Evolutionary conservation across 1,140 invertebrate genomes (phyloP), one percentile per base, ranked within the genome.

Genomic region (Diorhabda elongata): DNA sequence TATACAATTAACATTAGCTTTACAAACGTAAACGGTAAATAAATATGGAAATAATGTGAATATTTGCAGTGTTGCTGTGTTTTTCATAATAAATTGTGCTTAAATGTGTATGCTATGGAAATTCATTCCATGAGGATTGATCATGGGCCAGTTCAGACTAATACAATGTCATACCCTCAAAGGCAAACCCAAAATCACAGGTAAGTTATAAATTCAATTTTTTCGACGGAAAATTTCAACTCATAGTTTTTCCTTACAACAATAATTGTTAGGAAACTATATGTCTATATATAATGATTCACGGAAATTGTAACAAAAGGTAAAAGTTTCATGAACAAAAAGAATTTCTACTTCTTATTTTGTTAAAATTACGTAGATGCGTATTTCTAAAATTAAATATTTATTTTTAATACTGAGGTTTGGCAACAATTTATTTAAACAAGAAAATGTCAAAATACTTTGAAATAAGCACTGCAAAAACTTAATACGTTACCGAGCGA

Each of bases 101-200:
- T 77, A 72, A 75, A 74, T 77, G 76, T 77, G 71, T 75, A 74
- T 77, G 77, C 72, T 76, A 78, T 78, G 77, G 77, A 78, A 78
- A 75, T 78, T 72, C 76, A 76, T 68, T 78, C 77, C 71, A 71
- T 78, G 74, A 76, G 77, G 73, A 77, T 78, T 75, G 77, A 78
- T 72, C 77, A 78, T 78, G 77, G 72, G 70, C 68, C 77, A 66
- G 76, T 78, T 73, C 77, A 78, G 74, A 77, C 74, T 72, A 75
- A 73, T 74, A 75, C 76, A 69, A 78, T 78, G 77, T 75, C 77
- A 74, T 78, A 77, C 71, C 67, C 77, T 72, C 77, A 75, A 76
- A 72, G 77, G 73, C 75, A 78, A 72, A 73, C 75, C 44, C 74
- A 71, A 68, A 78, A 72, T 73, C 75, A 76, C 60, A 77, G 77